Evolutionary conservation across 1,140 invertebrate genomes (phyloP).

Genomic region (Leptestheria dahalacensis): DNA sequence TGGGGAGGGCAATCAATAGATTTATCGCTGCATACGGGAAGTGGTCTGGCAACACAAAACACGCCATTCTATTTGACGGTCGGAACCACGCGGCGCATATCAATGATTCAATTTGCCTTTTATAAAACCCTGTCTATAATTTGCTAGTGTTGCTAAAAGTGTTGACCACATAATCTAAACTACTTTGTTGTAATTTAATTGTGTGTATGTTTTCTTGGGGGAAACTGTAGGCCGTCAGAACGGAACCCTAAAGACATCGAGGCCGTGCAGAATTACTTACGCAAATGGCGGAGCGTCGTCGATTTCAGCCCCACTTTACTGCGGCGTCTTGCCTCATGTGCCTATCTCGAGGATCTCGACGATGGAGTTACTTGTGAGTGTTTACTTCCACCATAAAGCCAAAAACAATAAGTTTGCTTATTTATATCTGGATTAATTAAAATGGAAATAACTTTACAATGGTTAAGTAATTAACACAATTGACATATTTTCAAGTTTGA

Average conservation of each 20-base stretch:
- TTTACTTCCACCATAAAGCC: background rate
- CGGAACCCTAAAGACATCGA: conserved; percentile 52
- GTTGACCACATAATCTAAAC: background rate
- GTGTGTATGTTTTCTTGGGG: conserved; percentile 22
- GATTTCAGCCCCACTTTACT: conserved; percentile 49
- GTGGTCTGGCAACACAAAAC: too few relatives aligned
- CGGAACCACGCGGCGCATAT: too few relatives aligned
- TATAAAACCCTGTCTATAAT: background rate
- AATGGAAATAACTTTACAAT: conserved; percentile 3
- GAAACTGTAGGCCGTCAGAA: conserved; percentile 53
- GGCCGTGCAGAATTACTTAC: conserved; percentile 41
- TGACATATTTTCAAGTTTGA: too few relatives aligned
- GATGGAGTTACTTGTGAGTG: conserved; percentile 55
- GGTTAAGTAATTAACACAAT: too few relatives aligned
- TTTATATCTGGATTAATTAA: background rate
- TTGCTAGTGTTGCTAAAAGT: background rate
- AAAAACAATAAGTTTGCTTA: too few relatives aligned
- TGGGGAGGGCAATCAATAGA: too few relatives aligned
- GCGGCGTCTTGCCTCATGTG: conserved; percentile 54
- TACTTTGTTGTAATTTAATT: conserved; percentile 4
- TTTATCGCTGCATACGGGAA: too few relatives aligned
- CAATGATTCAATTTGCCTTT: too few relatives aligned
- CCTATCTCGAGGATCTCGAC: conserved; percentile 59
- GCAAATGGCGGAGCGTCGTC: conserved; percentile 42
- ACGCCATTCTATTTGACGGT: too few relatives aligned